A percentile compares a stretch with the other conserved stretches of the same genome.
Evolutionary conservation across 2,113 vertebrate genomes (phyloP).

Genomic region (Carollia perspicillata): DNA sequence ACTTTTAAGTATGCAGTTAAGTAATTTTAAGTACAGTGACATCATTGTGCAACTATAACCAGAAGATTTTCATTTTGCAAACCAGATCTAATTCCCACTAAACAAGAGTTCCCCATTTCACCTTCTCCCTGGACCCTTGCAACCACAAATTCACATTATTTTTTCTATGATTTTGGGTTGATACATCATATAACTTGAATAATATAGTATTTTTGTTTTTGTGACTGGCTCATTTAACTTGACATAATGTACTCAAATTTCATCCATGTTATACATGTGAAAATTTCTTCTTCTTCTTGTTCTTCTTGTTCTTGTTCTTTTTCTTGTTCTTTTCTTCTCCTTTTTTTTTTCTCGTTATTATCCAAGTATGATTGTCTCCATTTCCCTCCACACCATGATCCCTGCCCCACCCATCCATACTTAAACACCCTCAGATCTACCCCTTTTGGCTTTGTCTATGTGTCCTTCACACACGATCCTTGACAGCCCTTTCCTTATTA

Average conservation of each 20-base stretch:
- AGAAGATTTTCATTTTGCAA: not conserved
- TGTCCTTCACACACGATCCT: too few species aligned
- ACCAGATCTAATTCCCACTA: not conserved
- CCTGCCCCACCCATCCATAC: too few species aligned
- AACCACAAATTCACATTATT: not conserved
- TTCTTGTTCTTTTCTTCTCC: too few species aligned
- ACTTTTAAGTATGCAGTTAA: not conserved
- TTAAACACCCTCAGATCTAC: too few species aligned
- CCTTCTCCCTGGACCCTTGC: not conserved
- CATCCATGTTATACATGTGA: not conserved
- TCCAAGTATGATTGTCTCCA: too few species aligned
- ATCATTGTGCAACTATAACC: not conserved
- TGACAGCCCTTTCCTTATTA: too few species aligned
- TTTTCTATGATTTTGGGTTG: not conserved
- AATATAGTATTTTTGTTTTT: not conserved
- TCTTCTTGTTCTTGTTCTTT: too few species aligned
- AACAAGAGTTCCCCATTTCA: not conserved
- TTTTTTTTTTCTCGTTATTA: too few species aligned
- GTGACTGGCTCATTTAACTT: not conserved
- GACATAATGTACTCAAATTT: not conserved
- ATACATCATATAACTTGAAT: not conserved
- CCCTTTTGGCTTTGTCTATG: too few species aligned
- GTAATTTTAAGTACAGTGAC: not conserved
- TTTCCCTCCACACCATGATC: too few species aligned
- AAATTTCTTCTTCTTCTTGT: not conserved